Conservation (phyloP, 2,888 invertebrate genomes). For the Biston stratarius region DNA sequence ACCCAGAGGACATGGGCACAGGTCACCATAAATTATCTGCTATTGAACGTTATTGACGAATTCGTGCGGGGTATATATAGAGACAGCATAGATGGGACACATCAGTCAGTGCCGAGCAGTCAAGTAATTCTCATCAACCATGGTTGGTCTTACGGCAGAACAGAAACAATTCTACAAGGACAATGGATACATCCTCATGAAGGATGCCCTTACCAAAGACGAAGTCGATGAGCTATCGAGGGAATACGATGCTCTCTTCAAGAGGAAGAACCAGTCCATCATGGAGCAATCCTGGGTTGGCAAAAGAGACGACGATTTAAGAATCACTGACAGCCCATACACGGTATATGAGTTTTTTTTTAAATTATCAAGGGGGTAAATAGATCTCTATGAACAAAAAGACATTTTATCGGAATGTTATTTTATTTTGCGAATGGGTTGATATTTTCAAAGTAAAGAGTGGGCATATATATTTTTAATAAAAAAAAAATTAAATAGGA, state of each 20-base stretch:
- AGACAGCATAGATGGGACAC: background rate
- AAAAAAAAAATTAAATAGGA: too few species aligned
- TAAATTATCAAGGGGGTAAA: background rate
- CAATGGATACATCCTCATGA: constrained; percentile 83
- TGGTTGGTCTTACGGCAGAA: constrained; percentile 70
- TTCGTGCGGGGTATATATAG: constrained; percentile 29
- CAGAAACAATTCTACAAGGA: constrained; percentile 81
- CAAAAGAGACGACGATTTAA: constrained; percentile 62
- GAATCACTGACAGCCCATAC: constrained; percentile 57
- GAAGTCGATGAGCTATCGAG: constrained; percentile 76
- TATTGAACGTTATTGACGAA: constrained; percentile 17
- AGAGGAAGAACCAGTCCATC: constrained; percentile 74
- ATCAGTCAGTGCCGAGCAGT: constrained; percentile 23
- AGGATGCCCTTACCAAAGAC: constrained; percentile 70
- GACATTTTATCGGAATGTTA: too few species aligned
- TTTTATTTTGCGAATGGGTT: too few species aligned
- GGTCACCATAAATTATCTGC: constrained; percentile 35
- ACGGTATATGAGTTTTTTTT: constrained; percentile 53
- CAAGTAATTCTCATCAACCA: constrained; percentile 25
- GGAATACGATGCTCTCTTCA: constrained; percentile 83
- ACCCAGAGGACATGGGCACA: constrained; percentile 23
- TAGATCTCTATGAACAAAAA: background rate
- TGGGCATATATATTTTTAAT: too few species aligned
- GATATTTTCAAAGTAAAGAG: too few species aligned
- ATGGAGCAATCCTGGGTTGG: constrained; percentile 86